phyloP scores from a whole-genome alignment of 37 sponge, comb jelly and placozoan genomes.

The Ephydatia muelleri region DNA sequence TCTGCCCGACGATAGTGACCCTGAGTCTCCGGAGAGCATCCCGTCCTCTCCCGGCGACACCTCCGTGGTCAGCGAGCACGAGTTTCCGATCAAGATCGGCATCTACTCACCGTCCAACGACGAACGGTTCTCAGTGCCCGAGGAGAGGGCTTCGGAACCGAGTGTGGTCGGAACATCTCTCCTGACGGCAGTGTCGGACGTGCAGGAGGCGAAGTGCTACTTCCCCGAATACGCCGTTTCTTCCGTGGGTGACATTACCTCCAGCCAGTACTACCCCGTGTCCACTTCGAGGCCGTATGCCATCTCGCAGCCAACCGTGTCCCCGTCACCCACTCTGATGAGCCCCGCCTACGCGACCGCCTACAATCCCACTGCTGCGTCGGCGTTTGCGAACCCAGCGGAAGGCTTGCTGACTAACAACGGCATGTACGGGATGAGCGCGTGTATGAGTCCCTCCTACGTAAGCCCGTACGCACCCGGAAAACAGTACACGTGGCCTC shows the following conservation, averaged over 20 bases:
- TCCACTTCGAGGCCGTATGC: slow-evolving; percentile 27
- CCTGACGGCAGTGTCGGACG: slow-evolving; percentile 27
- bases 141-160: slow-evolving; percentile 36
- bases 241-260: slow-evolving; percentile 7
- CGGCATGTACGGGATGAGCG: slow-evolving; percentile 8
- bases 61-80: not conserved
- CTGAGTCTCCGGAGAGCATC: not conserved
- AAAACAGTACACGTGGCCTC: slow-evolving; percentile 62
- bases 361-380: slow-evolving; percentile 5
- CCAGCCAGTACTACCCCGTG: not conserved
- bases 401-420: slow-evolving; percentile 3
- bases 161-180: slow-evolving; percentile 24
- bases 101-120: slow-evolving; percentile 35
- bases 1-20: slow-evolving; percentile 17
- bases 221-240: slow-evolving; percentile 25
- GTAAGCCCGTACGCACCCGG: slow-evolving; percentile 55
- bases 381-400: not conserved
- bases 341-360: slow-evolving; percentile 17
- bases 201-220: slow-evolving; percentile 35
- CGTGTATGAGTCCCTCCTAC: slow-evolving; percentile 58
- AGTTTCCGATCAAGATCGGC: slow-evolving; percentile 40
- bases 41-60: slow-evolving; percentile 13
- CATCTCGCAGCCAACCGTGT: slow-evolving; percentile 14
- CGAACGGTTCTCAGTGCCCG: slow-evolving; percentile 27
- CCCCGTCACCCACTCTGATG: slow-evolving; percentile 20